Evolutionary conservation across 2,888 invertebrate species (phyloP), one percentile per base, ranked within the genome.

Genomic region (Clepsis dumicolana): DNA sequence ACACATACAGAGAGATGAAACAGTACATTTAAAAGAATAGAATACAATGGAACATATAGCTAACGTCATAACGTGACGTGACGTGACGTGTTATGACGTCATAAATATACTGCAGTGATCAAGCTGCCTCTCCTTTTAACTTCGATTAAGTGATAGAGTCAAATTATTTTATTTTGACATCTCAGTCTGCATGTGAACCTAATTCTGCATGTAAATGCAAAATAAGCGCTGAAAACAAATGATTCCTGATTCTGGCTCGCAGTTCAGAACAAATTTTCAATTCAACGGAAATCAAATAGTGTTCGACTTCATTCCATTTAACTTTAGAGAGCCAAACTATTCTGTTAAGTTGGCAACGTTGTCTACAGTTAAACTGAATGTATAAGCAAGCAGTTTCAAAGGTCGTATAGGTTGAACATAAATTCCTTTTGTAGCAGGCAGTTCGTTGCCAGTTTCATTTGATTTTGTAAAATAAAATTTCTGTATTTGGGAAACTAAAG

Each of bases 291-390:
- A 68, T 68, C 68, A 68, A 68, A 59, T 35, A 68, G 63, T 68
- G 57, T 68, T 68, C 67, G 57, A 57, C 41, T 68, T 64, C 63
- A 64, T 68, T 68, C 59, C 68, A 44, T 68, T 68, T 68, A 64
- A 64, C 63, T 68, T 68, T 59, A 64, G 21, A 63, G 57, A 67
- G 56, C 38, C 54, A 29, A 64, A 64, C 64, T 44, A 18, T 68
- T 68, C 38, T 16, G 63, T 59, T 64, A 68, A 68, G 68, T 68
- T 64, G 59, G 64, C 53, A 64, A 59, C 63, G 16, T 57, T 53
- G 61, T 64, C 63, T 68, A 63, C 41, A 64, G 64, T 59, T 63
- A 50, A 38, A 41, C 44, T 59, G 63, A 64, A 68, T 68, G 68
- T 62, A 68, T 68, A 64, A 68, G 53, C 50, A 27, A 68, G 52